Evolutionary conservation across 2,113 vertebrate species (phyloP).

Genomic region (Colinus virginianus): DNA sequence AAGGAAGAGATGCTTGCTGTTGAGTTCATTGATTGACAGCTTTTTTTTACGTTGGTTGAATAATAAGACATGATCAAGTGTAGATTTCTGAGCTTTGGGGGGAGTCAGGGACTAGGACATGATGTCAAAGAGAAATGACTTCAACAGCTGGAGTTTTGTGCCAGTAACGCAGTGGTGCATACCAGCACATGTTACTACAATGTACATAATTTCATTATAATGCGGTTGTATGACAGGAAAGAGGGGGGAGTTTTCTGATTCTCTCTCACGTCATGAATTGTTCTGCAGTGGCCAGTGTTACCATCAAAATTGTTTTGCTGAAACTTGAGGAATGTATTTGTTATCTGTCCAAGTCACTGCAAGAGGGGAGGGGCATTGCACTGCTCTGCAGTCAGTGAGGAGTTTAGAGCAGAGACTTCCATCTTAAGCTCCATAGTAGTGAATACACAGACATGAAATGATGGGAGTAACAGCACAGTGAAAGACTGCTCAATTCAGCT

Average conservation of each 20-base stretch:
- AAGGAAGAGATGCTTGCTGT: neutral
- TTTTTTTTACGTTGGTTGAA: conserved; percentile 32
- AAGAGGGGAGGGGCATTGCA: neutral
- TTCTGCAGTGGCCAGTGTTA: neutral
- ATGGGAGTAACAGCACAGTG: neutral
- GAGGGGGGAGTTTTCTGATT: neutral
- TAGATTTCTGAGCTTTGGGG: conserved; percentile 34
- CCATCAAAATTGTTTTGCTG: neutral
- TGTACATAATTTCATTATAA: neutral
- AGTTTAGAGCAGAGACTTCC: neutral
- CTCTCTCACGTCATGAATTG: neutral
- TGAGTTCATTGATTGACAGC: neutral
- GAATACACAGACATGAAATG: fast-evolving
- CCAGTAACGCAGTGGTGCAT: neutral
- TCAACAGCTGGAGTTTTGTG: neutral
- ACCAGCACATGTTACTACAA: neutral
- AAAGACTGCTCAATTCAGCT: neutral
- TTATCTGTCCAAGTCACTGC: neutral
- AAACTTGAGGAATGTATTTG: neutral
- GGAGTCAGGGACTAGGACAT: conserved; percentile 5
- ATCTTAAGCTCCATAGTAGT: fast-evolving
- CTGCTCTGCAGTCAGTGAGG: neutral
- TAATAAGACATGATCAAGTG: conserved; percentile 7
- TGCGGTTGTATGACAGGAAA: neutral
- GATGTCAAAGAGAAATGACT: conserved; percentile 39